Evolutionary conservation across 2,797 vertebrate genomes (phyloP).

Genomic region (Aythya fuligula): DNA sequence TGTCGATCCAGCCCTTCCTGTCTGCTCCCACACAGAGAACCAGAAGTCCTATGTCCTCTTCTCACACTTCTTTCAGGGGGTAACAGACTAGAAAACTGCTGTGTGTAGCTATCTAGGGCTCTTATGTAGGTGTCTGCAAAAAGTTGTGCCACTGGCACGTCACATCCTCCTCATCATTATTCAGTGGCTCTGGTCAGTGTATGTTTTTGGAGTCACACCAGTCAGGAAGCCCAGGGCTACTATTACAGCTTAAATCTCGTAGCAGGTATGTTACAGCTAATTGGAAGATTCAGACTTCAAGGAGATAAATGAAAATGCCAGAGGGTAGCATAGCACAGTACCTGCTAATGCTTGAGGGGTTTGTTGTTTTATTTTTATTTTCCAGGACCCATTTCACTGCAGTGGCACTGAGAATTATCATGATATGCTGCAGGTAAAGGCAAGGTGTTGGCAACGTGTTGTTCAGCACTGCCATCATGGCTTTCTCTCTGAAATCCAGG

Average conservation of each 20-base stretch:
- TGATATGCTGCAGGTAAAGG: not conserved
- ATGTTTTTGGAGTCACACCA: not conserved
- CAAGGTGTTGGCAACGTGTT: not conserved
- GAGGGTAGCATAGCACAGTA: not conserved
- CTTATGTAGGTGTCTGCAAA: not conserved
- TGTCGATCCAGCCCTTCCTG: not conserved
- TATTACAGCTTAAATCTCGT: not conserved
- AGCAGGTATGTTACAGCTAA: not conserved
- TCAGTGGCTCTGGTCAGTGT: not conserved
- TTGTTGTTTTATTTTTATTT: not conserved
- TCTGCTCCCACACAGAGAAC: not conserved
- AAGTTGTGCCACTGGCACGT: not conserved
- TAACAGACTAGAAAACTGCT: not conserved
- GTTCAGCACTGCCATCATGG: not conserved
- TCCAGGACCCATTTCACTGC: not conserved
- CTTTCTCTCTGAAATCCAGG: not conserved
- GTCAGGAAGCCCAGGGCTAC: not conserved
- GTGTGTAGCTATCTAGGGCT: not conserved
- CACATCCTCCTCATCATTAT: not conserved
- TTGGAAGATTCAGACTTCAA: not conserved
- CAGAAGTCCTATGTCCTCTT: not conserved
- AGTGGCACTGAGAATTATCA: not conserved
- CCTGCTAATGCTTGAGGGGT: not conserved
- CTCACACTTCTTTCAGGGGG: not conserved
- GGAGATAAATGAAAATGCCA: not conserved